Evolutionary conservation across 2,888 invertebrate genomes (phyloP), one percentile per base, ranked within the genome.

Genomic region (Exephanes ischioxanthus): DNA sequence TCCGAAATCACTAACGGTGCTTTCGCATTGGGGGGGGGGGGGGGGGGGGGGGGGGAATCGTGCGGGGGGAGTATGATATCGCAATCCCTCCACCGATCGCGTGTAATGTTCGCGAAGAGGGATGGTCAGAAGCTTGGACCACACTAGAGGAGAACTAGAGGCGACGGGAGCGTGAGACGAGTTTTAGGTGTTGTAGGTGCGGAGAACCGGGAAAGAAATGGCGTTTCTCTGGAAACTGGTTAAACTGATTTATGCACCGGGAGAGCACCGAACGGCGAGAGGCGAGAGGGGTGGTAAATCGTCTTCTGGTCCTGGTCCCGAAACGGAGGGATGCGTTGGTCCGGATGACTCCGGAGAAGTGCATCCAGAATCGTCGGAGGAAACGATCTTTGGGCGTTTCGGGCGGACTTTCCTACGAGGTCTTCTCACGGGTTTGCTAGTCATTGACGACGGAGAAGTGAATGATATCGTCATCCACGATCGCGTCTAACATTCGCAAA

Each of bases 191-290:
- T 45, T 45, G 45, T 45, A 14, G 14, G 45, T 45, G n/a, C n/a
- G 16, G 6, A 53, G 7, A 53, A 19, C 6, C 2, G 5, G 5
- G n/a, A 16, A 53, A 53, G 53, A 53, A 53, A 53, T 19, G 19
- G 53, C 11, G 4, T 45, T 45, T 82, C 75, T 82, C 75, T 79
- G 70, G 66, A 82, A 61, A 61, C 33, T 63, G 85, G 70, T 75
- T 75, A 70, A 85, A 79, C 70, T 85, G 85, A 85, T 85, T 85
- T 85, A 71, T 85, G 75, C 79, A 82, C 81, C 75, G 61, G 37
- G 37, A 70, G 61, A 70, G 14, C 33, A 14, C 1, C 26, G 11
- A 30, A 2, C 11, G 30, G 26, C 3, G 16, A 9, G 30, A 3
- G 19, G 26, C 0, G 26, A 3, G 33, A 16, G 16, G 16, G 26